Evolutionary conservation across 2,888 invertebrate genomes (phyloP), one percentile per base, ranked within the genome.

Genomic region (Plemyria rubiginata): DNA sequence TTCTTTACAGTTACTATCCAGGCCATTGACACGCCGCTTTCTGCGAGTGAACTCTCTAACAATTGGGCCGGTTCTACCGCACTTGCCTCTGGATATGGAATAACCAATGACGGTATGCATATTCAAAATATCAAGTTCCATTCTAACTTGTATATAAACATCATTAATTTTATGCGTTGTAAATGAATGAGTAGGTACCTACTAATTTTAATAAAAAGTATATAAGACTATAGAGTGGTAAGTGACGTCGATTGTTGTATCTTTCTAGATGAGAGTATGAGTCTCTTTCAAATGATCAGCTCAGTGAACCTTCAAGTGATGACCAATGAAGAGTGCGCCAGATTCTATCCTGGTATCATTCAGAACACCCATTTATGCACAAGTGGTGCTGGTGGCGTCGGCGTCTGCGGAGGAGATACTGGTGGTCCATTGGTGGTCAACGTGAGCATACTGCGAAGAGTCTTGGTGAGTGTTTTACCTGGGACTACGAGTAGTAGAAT

Each of bases 401-500:
- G 84, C 12, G 70, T 81, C 28, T 87, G 86, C 59, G 74, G 74
- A 0, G 85, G 85, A 0, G 84, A 85, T 51, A 74, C 80, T 2
- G 85, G 84, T 0, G 84, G 83, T 6, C 85, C 82, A 11, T 71
- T 83, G 7, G 78, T 77, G 8, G 63, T 76, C 41, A 70, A 65
- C 4, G 65, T 74, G 11, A 75, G 75, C 36, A 12, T 41, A 11
- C 73, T 58, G 60, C 82, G 77, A 46, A 72, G 69, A 36, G 67
- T 76, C 0, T 67, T 80, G 76, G 81, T 80, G 72, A 70, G 70
- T 51, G 9, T 9, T 12, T 9, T 55, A 0, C 9, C 8, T 32
- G 32, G 32, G 32, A 32, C 32, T 32, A 32, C 8, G 32, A 22
- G 22, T 22, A 22, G 2, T 22, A 22, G 22, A 22, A 22, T 22